phyloP scores from a whole-genome alignment of 2,797 vertebrate species.

The Hylomyscus alleni region DNA sequence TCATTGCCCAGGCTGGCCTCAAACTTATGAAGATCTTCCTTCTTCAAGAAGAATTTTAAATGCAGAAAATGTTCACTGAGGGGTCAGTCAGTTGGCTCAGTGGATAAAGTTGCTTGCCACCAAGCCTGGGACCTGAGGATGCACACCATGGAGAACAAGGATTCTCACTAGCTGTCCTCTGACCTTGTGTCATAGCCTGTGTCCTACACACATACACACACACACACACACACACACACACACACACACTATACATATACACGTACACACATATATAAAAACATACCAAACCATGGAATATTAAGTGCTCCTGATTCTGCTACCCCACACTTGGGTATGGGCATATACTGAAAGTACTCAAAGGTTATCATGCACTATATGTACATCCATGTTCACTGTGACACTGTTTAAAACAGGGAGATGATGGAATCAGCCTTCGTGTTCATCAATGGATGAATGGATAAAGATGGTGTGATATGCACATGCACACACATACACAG shows the following conservation, averaged over 20 bases:
- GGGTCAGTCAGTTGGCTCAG: neutral
- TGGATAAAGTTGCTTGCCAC: neutral
- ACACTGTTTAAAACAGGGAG: neutral
- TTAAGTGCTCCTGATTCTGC: neutral
- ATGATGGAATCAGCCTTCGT: neutral
- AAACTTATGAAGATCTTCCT: neutral
- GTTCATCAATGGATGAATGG: neutral
- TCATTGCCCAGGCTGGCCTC: neutral
- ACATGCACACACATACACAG: neutral
- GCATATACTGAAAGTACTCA: neutral
- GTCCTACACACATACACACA: neutral
- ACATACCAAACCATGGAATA: neutral
- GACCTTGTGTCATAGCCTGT: neutral
- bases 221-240: neutral
- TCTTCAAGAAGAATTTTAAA: constrained; percentile 21
- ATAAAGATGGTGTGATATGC: neutral
- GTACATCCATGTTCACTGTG: neutral
- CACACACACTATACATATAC: too few species aligned
- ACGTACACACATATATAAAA: neutral
- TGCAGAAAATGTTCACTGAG: neutral
- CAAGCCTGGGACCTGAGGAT: neutral
- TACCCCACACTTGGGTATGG: neutral
- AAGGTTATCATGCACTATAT: neutral
- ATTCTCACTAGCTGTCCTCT: neutral
- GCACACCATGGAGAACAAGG: neutral